Conservation (phyloP, 1,140 invertebrate species). For the Apis mellifera region Amel_HAv3.1 CM009931.2:18010501-18011000, state of each 20-base stretch:
- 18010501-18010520: not conserved
- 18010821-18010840: no score
- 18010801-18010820: not conserved
- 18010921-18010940: no score
- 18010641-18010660: not conserved
- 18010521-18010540: not conserved
- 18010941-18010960: no score
- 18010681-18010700: constrained; percentile 54
- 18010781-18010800: not conserved
- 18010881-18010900: no score
- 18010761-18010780: not conserved
- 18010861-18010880: no score
- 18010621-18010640: not conserved
- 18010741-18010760: constrained; percentile 39
- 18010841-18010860: no score
- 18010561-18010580: not conserved
- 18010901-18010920: no score
- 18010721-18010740: constrained; percentile 42
- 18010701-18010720: constrained; percentile 62
- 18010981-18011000: no score
- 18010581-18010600: not conserved
- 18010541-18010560: constrained; percentile 4
- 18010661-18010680: not conserved
- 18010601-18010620: not conserved
- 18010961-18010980: no score